Percentiles rank a stretch among this genome's conserved stretches.
phyloP scores from a whole-genome alignment of 37 sponge, comb jelly and placozoan genomes.

The Crambe crambe region DNA sequence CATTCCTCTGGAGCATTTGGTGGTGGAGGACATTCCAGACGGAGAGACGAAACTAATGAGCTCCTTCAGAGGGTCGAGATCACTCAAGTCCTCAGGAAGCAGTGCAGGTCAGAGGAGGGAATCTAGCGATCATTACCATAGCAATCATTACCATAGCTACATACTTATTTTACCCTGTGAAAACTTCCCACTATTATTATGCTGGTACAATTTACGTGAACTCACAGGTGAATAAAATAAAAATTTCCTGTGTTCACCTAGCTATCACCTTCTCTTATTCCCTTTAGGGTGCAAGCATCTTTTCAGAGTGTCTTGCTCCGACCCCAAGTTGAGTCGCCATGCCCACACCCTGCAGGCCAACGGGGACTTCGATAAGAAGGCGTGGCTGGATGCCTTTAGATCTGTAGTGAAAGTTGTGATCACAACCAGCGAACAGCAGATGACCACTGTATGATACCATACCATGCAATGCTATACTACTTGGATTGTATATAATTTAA shows the following conservation, averaged over 20 bases:
- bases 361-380: slow-evolving; percentile 78
- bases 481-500: too few species aligned
- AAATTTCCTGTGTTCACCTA: too few species aligned
- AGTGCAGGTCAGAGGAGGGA: slow-evolving; percentile 18
- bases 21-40: slow-evolving; percentile 61
- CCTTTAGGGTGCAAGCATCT: slow-evolving; percentile 43
- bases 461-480: background rate
- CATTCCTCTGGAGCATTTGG: slow-evolving; percentile 50
- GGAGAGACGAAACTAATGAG: slow-evolving; percentile 31
- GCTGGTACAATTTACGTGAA: too few species aligned
- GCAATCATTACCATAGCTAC: too few species aligned
- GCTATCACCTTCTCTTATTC: too few species aligned
- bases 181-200: too few species aligned
- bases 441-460: background rate
- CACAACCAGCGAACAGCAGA: background rate
- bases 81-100: slow-evolving; percentile 23
- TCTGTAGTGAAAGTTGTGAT: slow-evolving; percentile 24
- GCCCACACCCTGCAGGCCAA: slow-evolving; percentile 70
- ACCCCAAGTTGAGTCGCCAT: slow-evolving; percentile 37
- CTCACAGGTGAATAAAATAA: too few species aligned
- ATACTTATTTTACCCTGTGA: too few species aligned
- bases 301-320: slow-evolving; percentile 47
- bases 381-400: slow-evolving; percentile 74
- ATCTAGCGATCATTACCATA: too few species aligned
- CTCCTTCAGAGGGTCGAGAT: slow-evolving; percentile 58